Conservation (phyloP, 1,140 invertebrate species). For the Adelges cooleyi region DNA sequence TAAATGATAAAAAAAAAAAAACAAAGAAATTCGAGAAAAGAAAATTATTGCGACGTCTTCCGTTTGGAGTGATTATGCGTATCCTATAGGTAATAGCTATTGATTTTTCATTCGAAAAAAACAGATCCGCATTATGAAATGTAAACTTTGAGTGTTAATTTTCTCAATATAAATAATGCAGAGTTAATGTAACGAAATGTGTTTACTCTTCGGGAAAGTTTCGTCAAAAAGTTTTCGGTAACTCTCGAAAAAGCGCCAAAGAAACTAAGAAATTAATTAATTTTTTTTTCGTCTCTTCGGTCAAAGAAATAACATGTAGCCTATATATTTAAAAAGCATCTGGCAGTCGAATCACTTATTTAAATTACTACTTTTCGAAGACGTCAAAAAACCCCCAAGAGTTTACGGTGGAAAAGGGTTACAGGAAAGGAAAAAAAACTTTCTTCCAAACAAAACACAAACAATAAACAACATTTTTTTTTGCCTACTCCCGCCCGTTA, state of each 20-base stretch:
- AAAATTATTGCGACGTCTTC: too few species aligned
- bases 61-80: too few species aligned
- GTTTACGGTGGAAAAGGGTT: conserved; percentile 11
- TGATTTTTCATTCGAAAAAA: too few species aligned
- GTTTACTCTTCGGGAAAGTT: neutral
- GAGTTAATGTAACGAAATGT: conserved; percentile 18
- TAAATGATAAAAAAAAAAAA: too few species aligned
- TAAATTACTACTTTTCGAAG: conserved; percentile 22
- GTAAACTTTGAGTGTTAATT: neutral
- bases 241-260: neutral
- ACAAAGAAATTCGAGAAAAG: too few species aligned
- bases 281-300: too few species aligned
- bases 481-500: neutral
- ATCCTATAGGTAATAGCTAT: too few species aligned
- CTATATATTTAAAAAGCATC: conserved; percentile 22
- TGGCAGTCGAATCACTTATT: conserved; percentile 22
- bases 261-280: too few species aligned
- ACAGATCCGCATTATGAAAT: too few species aligned
- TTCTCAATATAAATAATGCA: neutral
- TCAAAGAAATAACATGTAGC: neutral
- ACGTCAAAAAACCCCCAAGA: conserved; percentile 8
- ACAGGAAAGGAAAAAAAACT: neutral
- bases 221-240: neutral
- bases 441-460: neutral
- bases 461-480: neutral